phyloP scores from a whole-genome alignment of 2,797 vertebrate genomes.

The Danio kyathit region DNA sequence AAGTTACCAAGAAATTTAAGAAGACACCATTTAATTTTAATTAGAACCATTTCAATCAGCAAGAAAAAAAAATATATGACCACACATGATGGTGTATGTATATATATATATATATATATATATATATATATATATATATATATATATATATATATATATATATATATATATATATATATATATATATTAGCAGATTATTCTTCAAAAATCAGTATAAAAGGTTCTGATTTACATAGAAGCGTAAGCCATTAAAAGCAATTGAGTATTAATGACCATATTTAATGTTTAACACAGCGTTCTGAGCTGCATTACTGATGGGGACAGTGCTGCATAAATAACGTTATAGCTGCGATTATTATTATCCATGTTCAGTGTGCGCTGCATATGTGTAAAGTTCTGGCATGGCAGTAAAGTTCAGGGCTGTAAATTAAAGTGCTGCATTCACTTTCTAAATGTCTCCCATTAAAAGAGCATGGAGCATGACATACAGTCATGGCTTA shows the following conservation, averaged over 20 bases:
- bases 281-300: background rate
- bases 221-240: background rate
- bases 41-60: background rate
- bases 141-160: too few relatives aligned
- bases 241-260: background rate
- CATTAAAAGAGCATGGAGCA: constrained; percentile 54
- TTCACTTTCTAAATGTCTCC: constrained; percentile 72
- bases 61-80: too few relatives aligned
- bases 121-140: too few relatives aligned
- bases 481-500: constrained; percentile 7
- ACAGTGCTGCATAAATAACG: constrained; percentile 18
- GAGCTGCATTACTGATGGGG: background rate
- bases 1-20: background rate
- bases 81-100: too few relatives aligned
- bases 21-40: background rate
- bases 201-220: background rate
- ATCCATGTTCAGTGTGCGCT: constrained; percentile 7
- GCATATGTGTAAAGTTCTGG: constrained; percentile 45
- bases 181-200: background rate
- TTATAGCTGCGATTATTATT: constrained; percentile 34
- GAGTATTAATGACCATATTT: constrained; percentile 8
- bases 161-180: too few relatives aligned
- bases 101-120: too few relatives aligned
- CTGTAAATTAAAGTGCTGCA: constrained; percentile 70
- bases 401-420: constrained; percentile 71